Conservation (phyloP, 2,888 invertebrate species). For the Mesorhabditis belari region DNA sequence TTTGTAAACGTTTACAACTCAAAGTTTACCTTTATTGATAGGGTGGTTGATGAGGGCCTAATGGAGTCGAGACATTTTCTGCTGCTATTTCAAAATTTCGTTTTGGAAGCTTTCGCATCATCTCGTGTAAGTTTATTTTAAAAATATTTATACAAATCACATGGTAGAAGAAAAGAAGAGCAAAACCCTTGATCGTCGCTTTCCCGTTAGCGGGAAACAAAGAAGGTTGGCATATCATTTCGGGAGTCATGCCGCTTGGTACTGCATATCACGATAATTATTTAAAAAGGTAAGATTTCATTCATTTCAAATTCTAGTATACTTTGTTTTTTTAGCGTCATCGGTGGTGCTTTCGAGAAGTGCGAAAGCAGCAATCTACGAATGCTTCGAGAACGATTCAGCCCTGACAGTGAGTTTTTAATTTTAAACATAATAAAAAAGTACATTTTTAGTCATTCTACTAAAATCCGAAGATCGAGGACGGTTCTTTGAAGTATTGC, state of each 20-base stretch:
- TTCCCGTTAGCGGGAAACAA: slow-evolving; percentile 19
- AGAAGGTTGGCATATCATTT: slow-evolving; percentile 24
- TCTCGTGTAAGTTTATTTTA: slow-evolving; percentile 6
- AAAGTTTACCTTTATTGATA: background rate
- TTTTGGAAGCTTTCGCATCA: slow-evolving; percentile 25
- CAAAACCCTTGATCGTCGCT: slow-evolving; percentile 26
- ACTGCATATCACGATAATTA: slow-evolving; percentile 20
- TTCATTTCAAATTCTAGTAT: background rate
- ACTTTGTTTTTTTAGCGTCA: slow-evolving; percentile 17
- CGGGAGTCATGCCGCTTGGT: slow-evolving; percentile 34
- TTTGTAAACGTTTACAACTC: too few species aligned
- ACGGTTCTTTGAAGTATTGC: slow-evolving; percentile 27
- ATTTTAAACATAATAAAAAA: background rate
- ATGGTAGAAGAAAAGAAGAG: slow-evolving; percentile 6
- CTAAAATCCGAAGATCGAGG: slow-evolving; percentile 25
- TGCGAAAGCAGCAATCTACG: slow-evolving; percentile 13
- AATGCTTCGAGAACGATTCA: slow-evolving; percentile 17
- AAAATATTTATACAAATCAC: background rate
- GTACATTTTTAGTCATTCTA: slow-evolving; percentile 18
- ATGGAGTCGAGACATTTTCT: slow-evolving; percentile 28
- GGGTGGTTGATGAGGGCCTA: background rate
- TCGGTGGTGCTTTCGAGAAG: slow-evolving; percentile 32
- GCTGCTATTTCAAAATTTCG: slow-evolving; percentile 22
- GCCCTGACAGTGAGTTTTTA: too few species aligned
- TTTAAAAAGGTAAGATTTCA: slow-evolving; percentile 20